phyloP scores from a whole-genome alignment of 2,113 vertebrate species.

The Dicentrarchus labrax region DNA sequence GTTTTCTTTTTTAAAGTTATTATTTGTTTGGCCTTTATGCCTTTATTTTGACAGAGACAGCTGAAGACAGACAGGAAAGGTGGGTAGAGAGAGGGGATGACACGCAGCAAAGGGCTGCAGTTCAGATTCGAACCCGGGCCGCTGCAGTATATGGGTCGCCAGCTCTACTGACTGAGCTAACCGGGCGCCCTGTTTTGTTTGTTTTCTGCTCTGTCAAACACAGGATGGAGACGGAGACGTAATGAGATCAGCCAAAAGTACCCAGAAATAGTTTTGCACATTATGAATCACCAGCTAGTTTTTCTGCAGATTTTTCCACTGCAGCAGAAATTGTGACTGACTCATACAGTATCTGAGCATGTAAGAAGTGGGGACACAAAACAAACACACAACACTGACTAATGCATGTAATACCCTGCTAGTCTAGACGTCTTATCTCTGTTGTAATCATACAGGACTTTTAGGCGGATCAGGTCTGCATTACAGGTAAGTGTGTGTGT shows the following conservation, averaged over 20 bases:
- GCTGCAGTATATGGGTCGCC: too few relatives aligned
- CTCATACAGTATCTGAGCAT: background rate
- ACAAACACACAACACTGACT: constrained; percentile 51
- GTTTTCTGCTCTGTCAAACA: background rate
- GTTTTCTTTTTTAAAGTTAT: too few relatives aligned
- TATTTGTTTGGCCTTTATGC: too few relatives aligned
- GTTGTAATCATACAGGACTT: constrained; percentile 9
- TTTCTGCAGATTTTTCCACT: constrained; percentile 9
- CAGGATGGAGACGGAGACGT: background rate
- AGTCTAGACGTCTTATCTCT: constrained; percentile 55
- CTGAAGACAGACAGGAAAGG: too few relatives aligned
- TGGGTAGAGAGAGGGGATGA: too few relatives aligned
- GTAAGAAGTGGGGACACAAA: background rate
- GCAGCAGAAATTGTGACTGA: constrained; percentile 23
- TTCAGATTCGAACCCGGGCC: too few relatives aligned
- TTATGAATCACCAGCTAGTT: background rate
- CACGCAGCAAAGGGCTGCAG: too few relatives aligned
- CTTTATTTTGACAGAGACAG: too few relatives aligned
- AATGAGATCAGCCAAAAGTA: constrained; percentile 18
- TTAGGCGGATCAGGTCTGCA: constrained; percentile 24
- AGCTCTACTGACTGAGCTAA: too few relatives aligned
- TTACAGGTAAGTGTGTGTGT: background rate
- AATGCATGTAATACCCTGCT: constrained; percentile 8
- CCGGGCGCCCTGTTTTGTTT: constrained; percentile 7
- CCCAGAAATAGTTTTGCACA: constrained; percentile 13